phyloP scores from a whole-genome alignment of 1,140 invertebrate species.

The Eumaeus atala region DNA sequence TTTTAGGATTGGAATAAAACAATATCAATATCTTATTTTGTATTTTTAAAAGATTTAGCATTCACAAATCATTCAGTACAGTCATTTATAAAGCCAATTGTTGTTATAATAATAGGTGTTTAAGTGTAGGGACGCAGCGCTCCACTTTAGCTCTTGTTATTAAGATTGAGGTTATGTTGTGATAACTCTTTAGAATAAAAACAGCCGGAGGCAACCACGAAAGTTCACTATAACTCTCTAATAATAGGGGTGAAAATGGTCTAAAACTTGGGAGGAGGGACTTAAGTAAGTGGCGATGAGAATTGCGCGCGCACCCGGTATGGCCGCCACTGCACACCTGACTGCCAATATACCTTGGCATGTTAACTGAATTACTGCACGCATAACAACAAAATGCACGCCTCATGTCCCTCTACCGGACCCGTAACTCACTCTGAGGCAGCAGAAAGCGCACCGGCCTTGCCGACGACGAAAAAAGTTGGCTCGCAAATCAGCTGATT shows the following conservation, averaged over 20 bases:
- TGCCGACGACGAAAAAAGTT: conserved; percentile 32
- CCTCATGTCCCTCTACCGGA: background rate
- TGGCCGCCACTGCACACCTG: conserved; percentile 67
- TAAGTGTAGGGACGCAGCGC: conserved; percentile 40
- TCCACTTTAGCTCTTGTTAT: conserved; percentile 31
- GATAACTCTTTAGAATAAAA: conserved; percentile 60
- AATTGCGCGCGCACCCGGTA: conserved; percentile 67
- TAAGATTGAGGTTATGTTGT: conserved; percentile 71
- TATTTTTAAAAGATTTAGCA: conserved; percentile 47
- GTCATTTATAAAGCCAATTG: conserved; percentile 54
- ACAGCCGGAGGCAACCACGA: conserved; percentile 32
- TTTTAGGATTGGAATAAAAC: conserved; percentile 61
- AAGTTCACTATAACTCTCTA: conserved; percentile 2
- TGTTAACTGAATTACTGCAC: conserved; percentile 56
- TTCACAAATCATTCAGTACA: conserved; percentile 39
- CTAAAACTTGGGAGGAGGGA: conserved; percentile 31
- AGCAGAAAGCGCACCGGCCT: conserved; percentile 1
- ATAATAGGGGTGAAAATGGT: conserved; percentile 49
- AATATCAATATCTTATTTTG: conserved; percentile 46
- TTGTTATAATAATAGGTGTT: conserved; percentile 29
- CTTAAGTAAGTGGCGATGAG: conserved; percentile 39
- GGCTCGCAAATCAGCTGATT: conserved; percentile 65
- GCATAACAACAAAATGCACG: conserved; percentile 35
- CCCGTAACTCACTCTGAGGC: background rate
- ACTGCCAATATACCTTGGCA: conserved; percentile 55